phyloP scores from a whole-genome alignment of 1,140 invertebrate species.

The Drosophila teissieri region DNA sequence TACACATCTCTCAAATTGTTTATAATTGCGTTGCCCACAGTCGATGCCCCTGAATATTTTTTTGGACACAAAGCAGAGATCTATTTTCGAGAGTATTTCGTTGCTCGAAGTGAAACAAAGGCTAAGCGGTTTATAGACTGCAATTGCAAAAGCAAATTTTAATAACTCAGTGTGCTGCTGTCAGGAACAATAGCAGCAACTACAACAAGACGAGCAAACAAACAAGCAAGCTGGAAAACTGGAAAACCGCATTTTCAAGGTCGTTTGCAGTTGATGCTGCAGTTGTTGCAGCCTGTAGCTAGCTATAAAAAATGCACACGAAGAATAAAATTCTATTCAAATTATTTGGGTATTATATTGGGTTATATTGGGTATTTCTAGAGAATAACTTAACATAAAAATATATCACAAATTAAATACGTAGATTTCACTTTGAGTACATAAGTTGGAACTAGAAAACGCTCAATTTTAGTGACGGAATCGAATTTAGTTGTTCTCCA shows the following conservation, averaged over 20 bases:
- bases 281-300: slow-evolving; percentile 40
- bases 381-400: no score
- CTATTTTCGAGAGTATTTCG: slow-evolving; percentile 25
- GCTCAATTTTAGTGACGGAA: slow-evolving; percentile 9
- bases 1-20: slow-evolving; percentile 42
- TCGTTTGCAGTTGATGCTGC: slow-evolving; percentile 31
- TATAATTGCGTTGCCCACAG: slow-evolving; percentile 32
- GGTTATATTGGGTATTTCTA: no score
- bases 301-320: slow-evolving; percentile 38
- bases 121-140: slow-evolving; percentile 50
- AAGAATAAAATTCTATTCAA: not conserved
- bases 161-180: slow-evolving; percentile 65
- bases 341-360: no score
- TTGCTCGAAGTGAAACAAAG: slow-evolving; percentile 36
- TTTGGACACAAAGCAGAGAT: slow-evolving; percentile 60
- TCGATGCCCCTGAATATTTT: slow-evolving; percentile 15
- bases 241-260: slow-evolving; percentile 59
- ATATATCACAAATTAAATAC: no score
- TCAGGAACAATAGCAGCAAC: slow-evolving; percentile 49
- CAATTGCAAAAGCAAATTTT: slow-evolving; percentile 67
- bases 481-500: slow-evolving; percentile 9
- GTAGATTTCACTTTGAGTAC: not conserved
- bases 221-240: slow-evolving; percentile 37
- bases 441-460: slow-evolving; percentile 3
- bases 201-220: slow-evolving; percentile 17